Percentiles rank a stretch among this genome's conserved stretches.
Evolutionary conservation across 2,113 vertebrate species (phyloP).

Genomic region (Seriola quinqueradiata): DNA sequence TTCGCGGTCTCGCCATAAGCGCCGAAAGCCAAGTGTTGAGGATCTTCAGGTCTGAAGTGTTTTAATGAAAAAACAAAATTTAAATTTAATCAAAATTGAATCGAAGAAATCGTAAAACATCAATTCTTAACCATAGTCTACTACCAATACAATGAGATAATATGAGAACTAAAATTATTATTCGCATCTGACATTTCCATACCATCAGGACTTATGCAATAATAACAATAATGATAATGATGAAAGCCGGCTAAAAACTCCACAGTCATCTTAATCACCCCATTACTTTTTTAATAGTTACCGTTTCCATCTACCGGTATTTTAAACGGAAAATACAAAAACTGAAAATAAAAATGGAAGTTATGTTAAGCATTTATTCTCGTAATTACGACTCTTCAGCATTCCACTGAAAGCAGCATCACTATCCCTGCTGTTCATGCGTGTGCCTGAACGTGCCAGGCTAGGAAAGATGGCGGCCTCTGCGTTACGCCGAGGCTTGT

Average conservation of each 20-base stretch:
- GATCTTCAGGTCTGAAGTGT: not conserved
- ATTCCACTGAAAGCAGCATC: conserved; percentile 40
- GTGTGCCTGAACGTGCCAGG: not conserved
- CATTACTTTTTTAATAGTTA: no score
- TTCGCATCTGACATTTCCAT: no score
- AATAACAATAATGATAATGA: no score
- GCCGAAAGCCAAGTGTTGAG: not conserved
- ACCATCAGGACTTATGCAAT: no score
- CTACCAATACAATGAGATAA: not conserved
- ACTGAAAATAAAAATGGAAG: not conserved
- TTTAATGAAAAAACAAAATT: not conserved
- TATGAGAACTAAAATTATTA: no score
- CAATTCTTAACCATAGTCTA: not conserved
- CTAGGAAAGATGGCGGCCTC: conserved; percentile 82
- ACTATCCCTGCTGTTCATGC: not conserved
- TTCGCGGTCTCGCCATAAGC: not conserved
- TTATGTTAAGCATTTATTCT: accelerated
- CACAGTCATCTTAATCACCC: no score
- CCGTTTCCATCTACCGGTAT: not conserved
- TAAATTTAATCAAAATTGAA: not conserved
- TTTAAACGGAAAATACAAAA: not conserved
- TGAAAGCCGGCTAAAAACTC: no score
- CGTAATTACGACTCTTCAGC: not conserved
- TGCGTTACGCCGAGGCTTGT: conserved; percentile 78
- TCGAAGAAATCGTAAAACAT: no score